phyloP scores from a whole-genome alignment of 2,113 vertebrate genomes.

The Phylloscopus trochilus region DNA sequence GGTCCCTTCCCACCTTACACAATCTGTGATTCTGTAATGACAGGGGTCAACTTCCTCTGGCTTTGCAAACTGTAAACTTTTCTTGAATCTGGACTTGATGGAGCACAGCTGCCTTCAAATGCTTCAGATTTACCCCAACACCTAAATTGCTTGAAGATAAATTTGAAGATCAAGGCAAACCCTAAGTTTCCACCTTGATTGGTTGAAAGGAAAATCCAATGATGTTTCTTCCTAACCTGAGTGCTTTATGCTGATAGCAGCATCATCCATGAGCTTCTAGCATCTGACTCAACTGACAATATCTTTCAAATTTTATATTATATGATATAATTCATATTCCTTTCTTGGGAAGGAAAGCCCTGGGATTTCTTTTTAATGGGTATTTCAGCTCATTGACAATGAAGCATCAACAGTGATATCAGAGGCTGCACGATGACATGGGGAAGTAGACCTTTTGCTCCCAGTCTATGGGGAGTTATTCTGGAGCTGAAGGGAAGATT shows the following conservation, averaged over 20 bases:
- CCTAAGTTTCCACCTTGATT: background rate
- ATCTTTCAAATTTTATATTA: background rate
- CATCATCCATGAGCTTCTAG: background rate
- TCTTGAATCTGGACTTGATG: background rate
- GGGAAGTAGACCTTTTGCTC: background rate
- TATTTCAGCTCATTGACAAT: background rate
- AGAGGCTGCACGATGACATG: background rate
- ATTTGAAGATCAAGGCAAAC: background rate
- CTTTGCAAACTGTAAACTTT: background rate
- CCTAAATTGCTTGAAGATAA: background rate
- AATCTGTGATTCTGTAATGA: background rate
- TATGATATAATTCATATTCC: background rate
- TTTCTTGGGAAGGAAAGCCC: rapidly evolving
- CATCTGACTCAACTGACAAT: background rate
- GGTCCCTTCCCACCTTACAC: background rate
- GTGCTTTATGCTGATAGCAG: background rate
- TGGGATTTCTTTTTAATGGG: background rate
- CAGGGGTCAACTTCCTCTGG: background rate
- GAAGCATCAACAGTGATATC: background rate
- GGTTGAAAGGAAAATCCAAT: background rate
- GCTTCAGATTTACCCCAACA: background rate
- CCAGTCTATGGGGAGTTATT: background rate
- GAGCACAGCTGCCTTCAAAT: background rate
- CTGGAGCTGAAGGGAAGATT: background rate
- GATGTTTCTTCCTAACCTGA: background rate